Base-by-base conservation (phyloP, 2,888 invertebrate species). In the Pachycephus smyrnensis region DNA sequence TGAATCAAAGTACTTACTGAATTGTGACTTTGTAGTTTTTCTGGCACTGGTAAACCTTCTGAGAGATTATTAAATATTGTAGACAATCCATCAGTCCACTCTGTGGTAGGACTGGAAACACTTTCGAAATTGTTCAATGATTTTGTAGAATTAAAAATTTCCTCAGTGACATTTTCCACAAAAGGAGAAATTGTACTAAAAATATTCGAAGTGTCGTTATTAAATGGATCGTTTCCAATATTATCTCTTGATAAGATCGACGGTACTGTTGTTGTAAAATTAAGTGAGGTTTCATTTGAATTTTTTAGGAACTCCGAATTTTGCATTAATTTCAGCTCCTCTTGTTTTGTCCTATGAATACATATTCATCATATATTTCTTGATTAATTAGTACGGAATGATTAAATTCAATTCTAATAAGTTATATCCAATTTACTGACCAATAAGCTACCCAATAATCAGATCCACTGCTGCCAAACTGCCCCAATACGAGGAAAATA, bases 381-480 rank as follows among this genome's bases (percentile, higher is more conserved):
- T 69, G n/a, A 75, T 73, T 23, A 77, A 73, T 32, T 77, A 73
- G n/a, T 55, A 31, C 55, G 9, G 23, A 55, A 55, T 55, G 1
- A 55, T 55, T 55, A 55, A 23, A 23, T 55, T 23, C 55, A 9
- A 55, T 23, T 55, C 1, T 9, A 9, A 9, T 23, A n/a, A 68
- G 31, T 40, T 68, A 75, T 55, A 31, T 75, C 76, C 71, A 71
- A 40, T 69, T 75, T 68, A 86, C 91, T 92, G 91, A 96, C 97
- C 97, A 97, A 86, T 94, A 91, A 3, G 95, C 95, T 0, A 97
- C 93, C 96, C 96, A 97, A 88, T 95, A 95, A 90, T 97, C 97
- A 75, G 94, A 93, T 76, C 94, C 93, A 73, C 96, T 96, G 78
- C 95, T 95, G 76, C 95, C 91, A 33, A 94, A 89, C 91, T 97